A percentile compares a stretch with the other conserved stretches of the same genome.
These are phyloP conservation scores for Callopanchax toddi DNA, from an alignment of 2,113 vertebrate genomes.

Conservation along the genomic window DNA sequence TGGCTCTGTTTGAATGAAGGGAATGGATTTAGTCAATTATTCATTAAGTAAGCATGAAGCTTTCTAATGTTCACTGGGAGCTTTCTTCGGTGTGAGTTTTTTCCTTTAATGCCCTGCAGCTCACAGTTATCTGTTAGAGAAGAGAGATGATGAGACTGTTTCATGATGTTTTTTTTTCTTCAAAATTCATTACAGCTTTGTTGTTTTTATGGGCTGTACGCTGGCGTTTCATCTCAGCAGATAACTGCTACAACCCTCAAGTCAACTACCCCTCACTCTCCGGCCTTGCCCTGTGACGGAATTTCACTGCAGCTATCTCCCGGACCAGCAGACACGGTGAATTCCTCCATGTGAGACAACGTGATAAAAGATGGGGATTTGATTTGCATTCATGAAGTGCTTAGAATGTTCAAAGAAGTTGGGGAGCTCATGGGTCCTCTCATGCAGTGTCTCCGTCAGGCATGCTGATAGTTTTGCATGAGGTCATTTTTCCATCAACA, in stretches of 20 bases:
- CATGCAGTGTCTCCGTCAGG: slow-evolving; percentile 22
- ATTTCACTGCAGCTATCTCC: slow-evolving; percentile 56
- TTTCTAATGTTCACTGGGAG: slow-evolving; percentile 52
- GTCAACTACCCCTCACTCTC: slow-evolving; percentile 45
- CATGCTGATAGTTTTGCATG: slow-evolving; percentile 7
- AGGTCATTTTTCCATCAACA: slow-evolving; percentile 25
- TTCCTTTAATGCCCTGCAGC: slow-evolving; percentile 48
- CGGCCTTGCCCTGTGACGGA: slow-evolving; percentile 49
- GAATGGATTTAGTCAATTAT: slow-evolving; percentile 71
- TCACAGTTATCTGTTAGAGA: slow-evolving; percentile 52
- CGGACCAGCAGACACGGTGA: slow-evolving; percentile 55
- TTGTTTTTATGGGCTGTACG: slow-evolving; percentile 45
- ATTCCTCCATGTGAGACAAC: slow-evolving; percentile 64
- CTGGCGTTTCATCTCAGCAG: slow-evolving; percentile 57
- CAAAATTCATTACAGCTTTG: slow-evolving; percentile 48
- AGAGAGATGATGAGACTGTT: slow-evolving; percentile 55
- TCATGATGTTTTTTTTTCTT: slow-evolving; percentile 36
- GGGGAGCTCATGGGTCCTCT: background rate
- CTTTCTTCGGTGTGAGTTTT: slow-evolving; percentile 23
- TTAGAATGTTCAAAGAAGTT: slow-evolving; percentile 69
- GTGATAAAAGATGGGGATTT: slow-evolving; percentile 63
- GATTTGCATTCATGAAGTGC: slow-evolving; percentile 67
- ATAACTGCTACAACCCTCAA: slow-evolving; percentile 51
- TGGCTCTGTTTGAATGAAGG: slow-evolving; percentile 57
- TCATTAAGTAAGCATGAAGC: slow-evolving; percentile 70